These are phyloP conservation scores for Cecropterus lyciades DNA, from an alignment of 1,140 invertebrate genomes.

Conservation along the genomic window DNA sequence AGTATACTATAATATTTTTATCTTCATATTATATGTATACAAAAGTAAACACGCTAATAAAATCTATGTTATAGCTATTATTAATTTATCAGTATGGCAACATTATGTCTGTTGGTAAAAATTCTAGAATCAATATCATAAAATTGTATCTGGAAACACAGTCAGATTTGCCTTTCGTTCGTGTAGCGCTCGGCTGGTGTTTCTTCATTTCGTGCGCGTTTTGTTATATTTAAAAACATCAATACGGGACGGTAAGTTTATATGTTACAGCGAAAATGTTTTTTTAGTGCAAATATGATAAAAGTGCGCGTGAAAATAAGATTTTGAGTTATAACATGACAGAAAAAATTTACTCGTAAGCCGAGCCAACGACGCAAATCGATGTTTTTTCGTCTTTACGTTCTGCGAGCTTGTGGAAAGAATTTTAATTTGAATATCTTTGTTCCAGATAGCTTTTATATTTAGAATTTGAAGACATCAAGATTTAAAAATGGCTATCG, in stretches of 20 bases:
- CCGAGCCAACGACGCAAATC: conserved; percentile 46
- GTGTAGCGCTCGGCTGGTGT: not conserved
- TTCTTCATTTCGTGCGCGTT: not conserved
- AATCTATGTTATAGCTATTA: no score
- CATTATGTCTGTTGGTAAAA: not conserved
- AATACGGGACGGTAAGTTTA: not conserved
- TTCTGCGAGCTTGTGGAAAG: conserved; percentile 41
- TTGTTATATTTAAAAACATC: conserved; percentile 3
- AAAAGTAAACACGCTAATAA: no score
- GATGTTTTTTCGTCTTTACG: conserved; percentile 56
- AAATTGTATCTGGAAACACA: not conserved
- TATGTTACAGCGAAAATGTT: not conserved
- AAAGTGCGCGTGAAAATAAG: not conserved
- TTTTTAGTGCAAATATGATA: not conserved
- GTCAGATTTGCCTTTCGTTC: not conserved
- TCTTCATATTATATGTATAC: no score
- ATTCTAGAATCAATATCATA: not conserved
- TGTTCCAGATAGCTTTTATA: conserved; percentile 60
- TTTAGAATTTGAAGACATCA: conserved; percentile 43
- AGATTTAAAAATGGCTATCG: conserved; percentile 86
- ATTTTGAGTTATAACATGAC: not conserved
- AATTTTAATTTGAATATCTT: conserved; percentile 39
- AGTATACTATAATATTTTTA: no score
- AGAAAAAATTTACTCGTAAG: not conserved
- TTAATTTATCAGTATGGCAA: not conserved